phyloP scores from a whole-genome alignment of 2,797 vertebrate genomes.

The Neosilurus mollespiculum region DNA sequence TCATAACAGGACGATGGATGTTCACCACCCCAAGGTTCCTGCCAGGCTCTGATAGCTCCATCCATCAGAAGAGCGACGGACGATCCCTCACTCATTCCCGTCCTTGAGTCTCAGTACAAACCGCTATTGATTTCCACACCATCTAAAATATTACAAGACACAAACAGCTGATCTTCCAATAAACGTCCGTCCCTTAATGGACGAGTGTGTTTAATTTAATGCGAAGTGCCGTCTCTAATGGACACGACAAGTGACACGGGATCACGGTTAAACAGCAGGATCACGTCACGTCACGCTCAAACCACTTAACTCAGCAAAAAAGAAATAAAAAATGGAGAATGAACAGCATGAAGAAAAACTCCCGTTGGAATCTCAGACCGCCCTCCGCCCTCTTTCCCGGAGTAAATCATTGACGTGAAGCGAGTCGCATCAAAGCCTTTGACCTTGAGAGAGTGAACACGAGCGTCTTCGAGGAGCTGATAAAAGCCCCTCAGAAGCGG shows the following conservation, averaged over 20 bases:
- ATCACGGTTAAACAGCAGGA: slow-evolving; percentile 1
- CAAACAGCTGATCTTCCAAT: slow-evolving; percentile 48
- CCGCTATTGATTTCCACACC: slow-evolving; percentile 50
- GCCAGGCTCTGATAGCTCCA: slow-evolving; percentile 52
- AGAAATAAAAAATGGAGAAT: background rate
- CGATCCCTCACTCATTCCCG: slow-evolving; percentile 43
- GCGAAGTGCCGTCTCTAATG: background rate
- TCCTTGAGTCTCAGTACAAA: slow-evolving; percentile 49
- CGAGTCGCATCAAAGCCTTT: background rate
- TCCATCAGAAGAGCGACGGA: slow-evolving; percentile 50
- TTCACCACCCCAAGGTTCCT: slow-evolving; percentile 52
- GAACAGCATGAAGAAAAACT: background rate
- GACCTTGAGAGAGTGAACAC: slow-evolving; percentile 12
- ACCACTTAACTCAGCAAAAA: background rate
- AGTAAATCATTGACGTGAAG: background rate
- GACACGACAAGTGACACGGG: slow-evolving; percentile 11
- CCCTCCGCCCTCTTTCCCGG: background rate
- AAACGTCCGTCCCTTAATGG: slow-evolving; percentile 49
- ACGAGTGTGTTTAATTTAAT: slow-evolving; percentile 42
- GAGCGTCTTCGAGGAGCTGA: background rate
- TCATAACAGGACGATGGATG: slow-evolving; percentile 52
- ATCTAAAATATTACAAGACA: slow-evolving; percentile 54
- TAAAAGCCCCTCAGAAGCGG: background rate
- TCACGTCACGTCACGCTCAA: background rate
- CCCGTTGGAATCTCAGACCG: background rate